A percentile compares a stretch with the other conserved stretches of the same genome.
phyloP scores from a whole-genome alignment of 2,888 invertebrate genomes.

The Tinea pellionella region DNA sequence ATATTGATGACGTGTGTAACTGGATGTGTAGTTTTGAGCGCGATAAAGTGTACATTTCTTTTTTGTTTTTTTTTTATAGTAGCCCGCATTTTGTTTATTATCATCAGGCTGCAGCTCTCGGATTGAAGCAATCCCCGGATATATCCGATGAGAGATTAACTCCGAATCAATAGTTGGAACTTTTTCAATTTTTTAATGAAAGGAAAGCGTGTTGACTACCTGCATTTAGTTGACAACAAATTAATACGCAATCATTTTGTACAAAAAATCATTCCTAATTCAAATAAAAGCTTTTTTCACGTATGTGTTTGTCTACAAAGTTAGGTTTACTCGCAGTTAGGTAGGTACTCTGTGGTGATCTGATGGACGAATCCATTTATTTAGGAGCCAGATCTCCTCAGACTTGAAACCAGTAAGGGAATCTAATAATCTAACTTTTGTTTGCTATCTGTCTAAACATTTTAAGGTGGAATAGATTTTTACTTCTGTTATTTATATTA shows the following conservation, averaged over 20 bases:
- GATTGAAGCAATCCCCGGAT: conserved; percentile 10
- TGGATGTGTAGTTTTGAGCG: background rate
- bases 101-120: conserved; percentile 9
- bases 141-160: conserved; percentile 8
- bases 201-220: background rate
- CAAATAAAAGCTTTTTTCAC: background rate
- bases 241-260: too few relatives aligned
- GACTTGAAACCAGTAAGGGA: background rate
- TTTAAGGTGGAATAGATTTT: background rate
- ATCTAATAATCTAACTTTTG: conserved; percentile 4
- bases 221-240: background rate
- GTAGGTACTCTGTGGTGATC: conserved; percentile 10
- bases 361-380: conserved; percentile 6
- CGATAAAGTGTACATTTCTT: background rate
- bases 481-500: too few relatives aligned
- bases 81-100: conserved; percentile 8
- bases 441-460: background rate
- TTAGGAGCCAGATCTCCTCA: conserved; percentile 4
- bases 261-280: too few relatives aligned
- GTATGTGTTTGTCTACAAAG: too few relatives aligned
- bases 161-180: conserved; percentile 2
- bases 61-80: conserved; percentile 1
- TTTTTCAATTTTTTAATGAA: background rate
- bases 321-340: too few relatives aligned
- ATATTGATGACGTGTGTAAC: background rate